These are phyloP conservation scores for Bradypus variegatus DNA, from an alignment of 2,797 vertebrate species.

Conservation along the genomic window DNA sequence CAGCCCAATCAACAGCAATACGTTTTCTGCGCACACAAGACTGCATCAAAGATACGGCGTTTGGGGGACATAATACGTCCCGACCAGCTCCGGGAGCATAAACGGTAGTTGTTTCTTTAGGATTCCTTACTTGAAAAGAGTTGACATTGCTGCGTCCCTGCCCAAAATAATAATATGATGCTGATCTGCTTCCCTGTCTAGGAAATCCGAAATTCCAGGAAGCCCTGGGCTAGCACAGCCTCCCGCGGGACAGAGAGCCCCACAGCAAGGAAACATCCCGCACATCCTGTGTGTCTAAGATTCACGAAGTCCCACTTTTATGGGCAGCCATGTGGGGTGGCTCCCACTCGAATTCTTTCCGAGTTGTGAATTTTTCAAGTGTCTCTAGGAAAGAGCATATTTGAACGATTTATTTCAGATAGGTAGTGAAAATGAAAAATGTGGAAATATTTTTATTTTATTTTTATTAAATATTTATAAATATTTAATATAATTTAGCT, in stretches of 20 bases:
- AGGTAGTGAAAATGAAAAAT: neutral
- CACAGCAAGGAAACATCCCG: too few species aligned
- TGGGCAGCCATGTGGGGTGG: too few species aligned
- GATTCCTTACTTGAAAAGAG: neutral
- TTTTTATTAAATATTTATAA: too few species aligned
- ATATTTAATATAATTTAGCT: too few species aligned
- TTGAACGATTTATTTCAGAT: neutral
- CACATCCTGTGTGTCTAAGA: rapidly evolving
- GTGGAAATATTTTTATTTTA: neutral
- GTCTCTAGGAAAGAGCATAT: neutral
- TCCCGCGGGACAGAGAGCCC: neutral
- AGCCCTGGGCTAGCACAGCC: neutral
- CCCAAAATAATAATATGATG: neutral
- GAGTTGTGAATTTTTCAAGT: neutral
- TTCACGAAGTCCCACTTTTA: too few species aligned
- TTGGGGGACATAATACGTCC: too few species aligned
- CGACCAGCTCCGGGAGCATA: too few species aligned
- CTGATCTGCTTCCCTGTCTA: neutral
- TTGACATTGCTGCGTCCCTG: too few species aligned
- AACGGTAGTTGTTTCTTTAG: neutral
- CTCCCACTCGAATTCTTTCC: neutral
- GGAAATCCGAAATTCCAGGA: neutral
- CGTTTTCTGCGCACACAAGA: too few species aligned
- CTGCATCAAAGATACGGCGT: too few species aligned
- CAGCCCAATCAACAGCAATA: too few species aligned